Base-by-base conservation (phyloP, 2,797 vertebrate species). In the Oophaga sylvatica region DNA sequence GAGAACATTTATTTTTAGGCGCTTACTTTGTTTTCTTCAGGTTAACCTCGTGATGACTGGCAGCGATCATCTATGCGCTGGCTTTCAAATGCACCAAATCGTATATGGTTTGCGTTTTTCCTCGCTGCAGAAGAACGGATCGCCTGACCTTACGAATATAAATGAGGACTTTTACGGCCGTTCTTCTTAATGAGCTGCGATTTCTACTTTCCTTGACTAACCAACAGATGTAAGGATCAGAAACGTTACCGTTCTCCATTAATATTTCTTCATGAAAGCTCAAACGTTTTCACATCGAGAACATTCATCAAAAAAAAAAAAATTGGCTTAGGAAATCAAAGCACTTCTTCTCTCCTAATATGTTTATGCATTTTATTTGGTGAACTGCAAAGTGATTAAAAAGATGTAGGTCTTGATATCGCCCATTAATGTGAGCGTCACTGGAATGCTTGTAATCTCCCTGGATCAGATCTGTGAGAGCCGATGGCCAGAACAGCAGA, bases 1-100 rank as follows among this genome's bases (percentile, higher is more conserved):
- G 87, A 90, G 91, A 89, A 86, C 84, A 83, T 86, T 82, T 86
- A 86, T 89, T 85, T 89, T 86, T 82, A 83, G 80, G 31, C 17
- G 11, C 80, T 85, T 63, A 57, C n/a, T 45, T 26, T 86, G 53
- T 78, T 85, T 86, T 81, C 56, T 77, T 67, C 53, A 35, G 31
- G 59, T 78, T 77, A 89, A 81, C 83, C 29, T 65, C 78, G 29
- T 41, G 20, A 16, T 84, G 56, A 63, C 63, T 77, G 59, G 62
- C n/a, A 78, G 80, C 22, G 53, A 31, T 35, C 41, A 13, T 70
- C 31, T 53, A 29, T 31, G 11, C 62, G 31, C 31, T 29, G n/a
- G 70, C 53, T 48, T 81, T 81, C 67, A 56, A 26, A 57, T 13
- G 15, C 76, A 79, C 22, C 76, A 57, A 67, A 29, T 73, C 35